phyloP scores from a whole-genome alignment of 2,113 vertebrate species.

The Trematocara marginatum region DNA sequence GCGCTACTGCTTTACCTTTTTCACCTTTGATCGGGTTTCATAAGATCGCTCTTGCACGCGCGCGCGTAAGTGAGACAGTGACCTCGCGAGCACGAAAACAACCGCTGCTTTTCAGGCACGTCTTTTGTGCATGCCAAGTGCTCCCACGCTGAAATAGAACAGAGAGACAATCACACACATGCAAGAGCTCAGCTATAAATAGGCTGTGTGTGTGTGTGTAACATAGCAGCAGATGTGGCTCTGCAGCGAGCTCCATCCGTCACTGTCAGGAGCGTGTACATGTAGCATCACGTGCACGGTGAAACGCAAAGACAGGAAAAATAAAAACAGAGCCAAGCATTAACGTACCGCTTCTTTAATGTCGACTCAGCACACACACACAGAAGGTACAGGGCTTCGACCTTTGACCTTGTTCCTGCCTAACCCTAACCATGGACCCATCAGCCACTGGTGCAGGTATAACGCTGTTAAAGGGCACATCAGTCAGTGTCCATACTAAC shows the following conservation, averaged over 20 bases:
- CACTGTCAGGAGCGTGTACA: constrained; percentile 3
- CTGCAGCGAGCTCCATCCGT: constrained; percentile 8
- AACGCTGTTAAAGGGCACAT: constrained; percentile 25
- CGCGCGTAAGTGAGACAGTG: background rate
- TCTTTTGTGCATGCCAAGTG: background rate
- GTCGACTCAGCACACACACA: background rate
- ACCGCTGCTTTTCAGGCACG: background rate
- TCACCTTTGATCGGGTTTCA: constrained; percentile 21
- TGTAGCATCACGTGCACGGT: background rate
- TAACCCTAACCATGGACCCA: background rate
- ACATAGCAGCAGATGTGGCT: constrained; percentile 14
- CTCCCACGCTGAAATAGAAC: background rate
- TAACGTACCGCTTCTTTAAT: background rate
- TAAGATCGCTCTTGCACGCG: background rate
- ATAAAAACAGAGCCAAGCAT: background rate
- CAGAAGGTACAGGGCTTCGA: background rate
- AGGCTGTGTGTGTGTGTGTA: background rate
- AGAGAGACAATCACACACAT: background rate
- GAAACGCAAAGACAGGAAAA: background rate
- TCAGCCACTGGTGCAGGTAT: background rate
- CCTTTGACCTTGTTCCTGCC: background rate
- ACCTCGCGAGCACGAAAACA: background rate
- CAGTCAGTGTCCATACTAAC: background rate
- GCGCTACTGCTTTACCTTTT: background rate
- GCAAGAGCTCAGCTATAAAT: constrained; percentile 6